Base-by-base conservation (phyloP, 37 sponge, comb jelly and placozoan genomes). In the Oopsacas minuta region DNA sequence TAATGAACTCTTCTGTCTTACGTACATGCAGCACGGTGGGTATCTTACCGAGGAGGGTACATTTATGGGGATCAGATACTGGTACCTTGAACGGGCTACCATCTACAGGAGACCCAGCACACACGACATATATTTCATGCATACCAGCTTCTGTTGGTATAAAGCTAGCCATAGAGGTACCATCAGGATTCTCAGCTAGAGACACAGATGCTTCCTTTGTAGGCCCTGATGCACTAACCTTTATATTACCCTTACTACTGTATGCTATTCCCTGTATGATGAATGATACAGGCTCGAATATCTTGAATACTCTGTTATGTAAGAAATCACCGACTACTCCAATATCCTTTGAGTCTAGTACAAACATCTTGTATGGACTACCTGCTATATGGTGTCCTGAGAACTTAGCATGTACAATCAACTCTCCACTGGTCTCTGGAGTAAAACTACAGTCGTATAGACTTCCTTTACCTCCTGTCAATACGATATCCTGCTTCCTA, bases 51-150 rank as follows among this genome's bases (percentile, higher is more conserved):
- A 88, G 52, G 25, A 92, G 85, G 32, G 82, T 85, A 53, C 92
- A 88, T 38, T 86, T 88, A 75, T 83, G 82, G 0, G 93, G 91
- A 38, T 93, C 93, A 0, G 84, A 82, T 15, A 87, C 93, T 20
- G 42, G 61, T 28, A 94, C 38, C 12, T 81, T 82, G 42, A 91
- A 91, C 15, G 94, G 94, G 20, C 88, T 86, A 3, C 94, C 94
- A n/a, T 82, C 39, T n/a, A 94, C 85, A 0, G 85, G 87, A 15
- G 39, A 30, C 0, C 90, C 90, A 28, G 90, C 88, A 83, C 85
- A 91, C 75, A 89, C 92, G 39, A 95, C 91, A 83, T 90, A 90
- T 82, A 95, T 83, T 34, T 90, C 88, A 42, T 91, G 89, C 8
- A 52, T 37, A 5, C 95, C 95, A 1, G 92, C 85, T 30, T 89